Evolutionary conservation across 2,797 vertebrate genomes (phyloP).

Genomic region (Xerus rutilus): DNA sequence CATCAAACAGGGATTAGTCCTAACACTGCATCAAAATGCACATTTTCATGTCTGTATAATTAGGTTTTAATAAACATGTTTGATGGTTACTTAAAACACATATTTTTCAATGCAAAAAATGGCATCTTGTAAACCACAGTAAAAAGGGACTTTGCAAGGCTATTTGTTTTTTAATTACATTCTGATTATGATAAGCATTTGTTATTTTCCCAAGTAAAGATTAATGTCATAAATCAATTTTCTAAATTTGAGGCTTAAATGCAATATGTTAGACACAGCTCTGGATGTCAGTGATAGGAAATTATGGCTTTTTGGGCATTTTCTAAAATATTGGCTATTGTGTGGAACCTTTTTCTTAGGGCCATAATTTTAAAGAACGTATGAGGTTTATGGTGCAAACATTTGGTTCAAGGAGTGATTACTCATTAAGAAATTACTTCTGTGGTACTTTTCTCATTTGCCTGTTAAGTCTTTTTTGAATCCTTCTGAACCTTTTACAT

Average conservation of each 20-base stretch:
- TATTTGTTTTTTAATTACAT: slow-evolving; percentile 86
- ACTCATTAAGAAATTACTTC: slow-evolving; percentile 60
- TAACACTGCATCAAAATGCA: slow-evolving; percentile 75
- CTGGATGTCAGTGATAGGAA: slow-evolving; percentile 57
- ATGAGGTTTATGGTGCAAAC: slow-evolving; percentile 50
- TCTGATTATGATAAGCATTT: slow-evolving; percentile 85
- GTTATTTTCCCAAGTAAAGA: slow-evolving; percentile 82
- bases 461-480: slow-evolving; percentile 66
- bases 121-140: slow-evolving; percentile 80
- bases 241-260: slow-evolving; percentile 81
- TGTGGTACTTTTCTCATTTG: slow-evolving; percentile 60
- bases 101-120: slow-evolving; percentile 86
- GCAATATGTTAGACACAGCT: slow-evolving; percentile 71
- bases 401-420: slow-evolving; percentile 66
- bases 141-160: slow-evolving; percentile 81
- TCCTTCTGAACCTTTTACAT: slow-evolving; percentile 52
- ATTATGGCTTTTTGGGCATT: slow-evolving; percentile 64
- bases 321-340: slow-evolving; percentile 69
- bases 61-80: slow-evolving; percentile 87
- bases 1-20: slow-evolving; percentile 81
- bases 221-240: slow-evolving; percentile 84
- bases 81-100: slow-evolving; percentile 83
- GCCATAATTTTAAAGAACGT: slow-evolving; percentile 62
- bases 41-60: slow-evolving; percentile 83
- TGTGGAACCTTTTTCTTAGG: slow-evolving; percentile 62